Conservation (phyloP, 1,140 invertebrate species). For the Chrysomallon squamiferum region DNA sequence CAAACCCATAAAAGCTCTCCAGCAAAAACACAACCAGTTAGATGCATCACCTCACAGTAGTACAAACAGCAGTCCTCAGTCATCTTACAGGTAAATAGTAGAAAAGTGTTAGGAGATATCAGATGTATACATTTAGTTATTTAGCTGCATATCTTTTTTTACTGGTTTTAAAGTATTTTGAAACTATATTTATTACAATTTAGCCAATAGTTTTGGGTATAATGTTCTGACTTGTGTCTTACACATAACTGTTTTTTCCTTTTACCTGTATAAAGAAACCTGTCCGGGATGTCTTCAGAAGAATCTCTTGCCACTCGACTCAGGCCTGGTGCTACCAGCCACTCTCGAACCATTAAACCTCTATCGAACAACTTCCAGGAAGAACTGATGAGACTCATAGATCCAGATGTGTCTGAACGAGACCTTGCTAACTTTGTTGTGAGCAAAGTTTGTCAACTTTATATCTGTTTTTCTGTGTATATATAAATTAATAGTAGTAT, state of each 20-base stretch:
- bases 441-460: constrained; percentile 14
- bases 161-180: no score
- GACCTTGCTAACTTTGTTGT: constrained; percentile 47
- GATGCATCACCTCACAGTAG: constrained; percentile 45
- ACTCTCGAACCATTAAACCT: constrained; percentile 18
- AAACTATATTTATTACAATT: no score
- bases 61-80: constrained; percentile 52
- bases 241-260: no score
- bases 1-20: neutral
- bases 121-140: no score
- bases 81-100: constrained; percentile 41
- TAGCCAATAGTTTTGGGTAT: no score
- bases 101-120: no score
- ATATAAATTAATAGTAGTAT: no score
- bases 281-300: constrained; percentile 55
- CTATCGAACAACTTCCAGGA: constrained; percentile 72
- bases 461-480: no score
- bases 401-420: constrained; percentile 76
- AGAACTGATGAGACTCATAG: constrained; percentile 87
- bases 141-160: no score
- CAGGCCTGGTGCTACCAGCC: constrained; percentile 43
- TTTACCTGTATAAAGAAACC: no score
- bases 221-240: no score
- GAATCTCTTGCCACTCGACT: constrained; percentile 51
- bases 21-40: constrained; percentile 19